Percentiles rank a stretch among this genome's conserved stretches.
Evolutionary conservation across 2,797 vertebrate genomes (phyloP).

Genomic region (Takifugu rubripes): DNA sequence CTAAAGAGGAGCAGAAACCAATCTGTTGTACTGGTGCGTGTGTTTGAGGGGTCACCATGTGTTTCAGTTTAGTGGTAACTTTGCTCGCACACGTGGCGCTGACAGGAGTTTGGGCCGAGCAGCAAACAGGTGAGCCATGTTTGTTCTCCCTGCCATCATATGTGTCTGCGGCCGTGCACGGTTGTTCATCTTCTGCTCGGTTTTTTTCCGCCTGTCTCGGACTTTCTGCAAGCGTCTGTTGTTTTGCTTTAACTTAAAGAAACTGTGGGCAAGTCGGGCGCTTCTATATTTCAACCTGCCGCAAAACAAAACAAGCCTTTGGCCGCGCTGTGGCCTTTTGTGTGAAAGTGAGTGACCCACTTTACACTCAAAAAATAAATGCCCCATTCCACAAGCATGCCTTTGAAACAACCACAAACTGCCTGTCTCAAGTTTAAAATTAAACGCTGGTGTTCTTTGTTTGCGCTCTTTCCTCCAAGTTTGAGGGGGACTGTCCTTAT

Average conservation of each 20-base stretch:
- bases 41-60: constrained; percentile 50
- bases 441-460: constrained; percentile 42
- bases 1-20: constrained; percentile 16
- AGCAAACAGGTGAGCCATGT: constrained; percentile 65
- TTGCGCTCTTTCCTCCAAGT: constrained; percentile 33
- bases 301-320: constrained; percentile 20
- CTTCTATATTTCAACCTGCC: constrained; percentile 20
- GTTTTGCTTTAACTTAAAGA: not conserved
- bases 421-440: constrained; percentile 56
- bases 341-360: constrained; percentile 44
- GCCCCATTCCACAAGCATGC: constrained; percentile 59
- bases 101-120: constrained; percentile 44
- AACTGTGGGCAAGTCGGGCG: not conserved
- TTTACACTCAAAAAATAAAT: constrained; percentile 64
- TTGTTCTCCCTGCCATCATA: constrained; percentile 8
- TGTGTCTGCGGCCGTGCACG: too few species aligned
- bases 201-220: not conserved
- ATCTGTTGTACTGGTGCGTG: not conserved
- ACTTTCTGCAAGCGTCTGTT: not conserved
- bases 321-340: constrained; percentile 35
- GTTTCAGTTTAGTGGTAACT: constrained; percentile 49
- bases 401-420: constrained; percentile 54
- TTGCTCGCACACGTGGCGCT: constrained; percentile 47
- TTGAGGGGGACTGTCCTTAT: not conserved
- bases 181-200: not conserved